Evolutionary conservation across 2,888 invertebrate species (phyloP).

Genomic region (Serripes groenlandicus): DNA sequence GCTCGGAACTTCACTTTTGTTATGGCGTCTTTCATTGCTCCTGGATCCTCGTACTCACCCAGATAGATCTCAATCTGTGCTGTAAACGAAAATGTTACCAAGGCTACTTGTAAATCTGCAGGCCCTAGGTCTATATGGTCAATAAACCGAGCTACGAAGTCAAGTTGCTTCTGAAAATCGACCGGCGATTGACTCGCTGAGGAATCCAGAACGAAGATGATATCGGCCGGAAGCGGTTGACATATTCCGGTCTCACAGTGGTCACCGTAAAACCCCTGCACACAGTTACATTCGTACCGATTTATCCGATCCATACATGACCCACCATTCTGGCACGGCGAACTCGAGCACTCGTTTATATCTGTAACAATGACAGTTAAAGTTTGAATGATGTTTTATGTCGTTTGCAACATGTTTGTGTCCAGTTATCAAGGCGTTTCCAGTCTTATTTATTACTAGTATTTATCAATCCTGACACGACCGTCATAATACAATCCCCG

Average conservation of each 20-base stretch:
- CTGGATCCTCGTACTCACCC: conserved; percentile 14
- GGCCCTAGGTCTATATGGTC: conserved; percentile 33
- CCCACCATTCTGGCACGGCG: conserved; percentile 26
- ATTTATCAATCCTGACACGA: too few species aligned
- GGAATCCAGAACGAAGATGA: conserved; percentile 45
- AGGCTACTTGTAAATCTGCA: conserved; percentile 33
- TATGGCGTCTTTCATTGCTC: conserved; percentile 18
- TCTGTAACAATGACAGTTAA: too few species aligned
- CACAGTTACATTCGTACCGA: conserved; percentile 22
- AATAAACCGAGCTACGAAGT: conserved; percentile 33
- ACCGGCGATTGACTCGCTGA: conserved; percentile 38
- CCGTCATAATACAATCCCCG: too few species aligned
- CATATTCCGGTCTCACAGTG: conserved; percentile 40
- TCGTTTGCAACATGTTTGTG: too few species aligned
- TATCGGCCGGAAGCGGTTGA: conserved; percentile 45
- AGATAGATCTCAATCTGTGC: conserved; percentile 38
- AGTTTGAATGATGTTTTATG: too few species aligned
- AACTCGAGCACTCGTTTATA: conserved; percentile 12
- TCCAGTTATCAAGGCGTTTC: too few species aligned
- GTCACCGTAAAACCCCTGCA: conserved; percentile 16
- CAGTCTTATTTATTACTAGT: too few species aligned
- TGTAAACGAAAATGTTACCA: conserved; percentile 35
- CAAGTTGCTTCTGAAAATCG: conserved; percentile 35
- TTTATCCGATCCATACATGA: conserved; percentile 21
- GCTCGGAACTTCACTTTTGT: conserved; percentile 19